These are phyloP conservation scores for Halyomorpha halys DNA, from an alignment of 1,140 invertebrate species.

Conservation along the genomic window DNA sequence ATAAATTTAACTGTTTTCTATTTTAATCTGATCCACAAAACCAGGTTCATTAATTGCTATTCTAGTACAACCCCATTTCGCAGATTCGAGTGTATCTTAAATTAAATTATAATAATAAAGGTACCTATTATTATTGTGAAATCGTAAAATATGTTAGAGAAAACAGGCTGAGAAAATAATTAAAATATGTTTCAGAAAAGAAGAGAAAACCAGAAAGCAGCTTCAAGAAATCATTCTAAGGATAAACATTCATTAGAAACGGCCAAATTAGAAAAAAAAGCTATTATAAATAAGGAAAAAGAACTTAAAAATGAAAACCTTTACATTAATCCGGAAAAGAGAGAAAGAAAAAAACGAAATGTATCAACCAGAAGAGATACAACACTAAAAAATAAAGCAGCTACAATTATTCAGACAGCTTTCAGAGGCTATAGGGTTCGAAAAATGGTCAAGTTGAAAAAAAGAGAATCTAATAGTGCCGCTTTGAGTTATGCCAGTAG, in stretches of 20 bases:
- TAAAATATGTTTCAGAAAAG: neutral
- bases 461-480: neutral
- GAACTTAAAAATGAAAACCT: neutral
- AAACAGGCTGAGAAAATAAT: too few species aligned
- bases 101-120: too few species aligned
- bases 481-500: neutral
- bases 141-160: too few species aligned
- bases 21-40: too few species aligned
- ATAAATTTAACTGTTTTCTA: too few species aligned
- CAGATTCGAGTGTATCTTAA: too few species aligned
- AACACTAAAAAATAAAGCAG: neutral
- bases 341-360: neutral
- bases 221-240: neutral
- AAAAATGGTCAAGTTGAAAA: neutral
- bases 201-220: neutral
- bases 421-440: neutral
- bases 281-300: too few species aligned
- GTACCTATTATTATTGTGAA: too few species aligned
- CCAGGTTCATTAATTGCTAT: too few species aligned
- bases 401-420: neutral
- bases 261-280: neutral
- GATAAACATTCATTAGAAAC: neutral
- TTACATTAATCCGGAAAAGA: neutral
- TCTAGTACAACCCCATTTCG: too few species aligned
- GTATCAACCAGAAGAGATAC: neutral